Percentiles rank a stretch among this genome's conserved stretches.
These are phyloP conservation scores for Diprion similis DNA, from an alignment of 1,140 invertebrate genomes.

Conservation along the genomic window DNA sequence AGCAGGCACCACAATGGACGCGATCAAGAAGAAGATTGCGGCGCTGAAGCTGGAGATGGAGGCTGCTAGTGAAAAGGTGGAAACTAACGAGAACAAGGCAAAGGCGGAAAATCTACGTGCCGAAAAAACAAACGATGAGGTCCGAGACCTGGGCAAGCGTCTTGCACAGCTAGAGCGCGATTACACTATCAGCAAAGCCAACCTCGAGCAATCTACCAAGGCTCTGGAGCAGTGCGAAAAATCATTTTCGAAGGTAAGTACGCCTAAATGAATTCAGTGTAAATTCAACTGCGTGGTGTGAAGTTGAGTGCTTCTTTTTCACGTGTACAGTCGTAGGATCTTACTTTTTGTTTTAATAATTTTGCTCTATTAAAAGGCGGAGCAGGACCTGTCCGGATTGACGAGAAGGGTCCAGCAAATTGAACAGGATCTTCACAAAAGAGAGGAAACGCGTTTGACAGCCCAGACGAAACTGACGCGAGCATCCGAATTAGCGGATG, in stretches of 20 bases:
- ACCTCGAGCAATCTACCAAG: conserved; percentile 67
- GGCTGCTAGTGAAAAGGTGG: conserved; percentile 77
- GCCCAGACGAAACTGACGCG: conserved; percentile 78
- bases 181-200: conserved; percentile 69
- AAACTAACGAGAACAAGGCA: conserved; percentile 75
- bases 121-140: conserved; percentile 75
- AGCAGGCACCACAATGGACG: conserved; percentile 70
- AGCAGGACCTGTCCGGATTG: conserved; percentile 77
- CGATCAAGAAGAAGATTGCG: conserved; percentile 89
- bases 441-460: conserved; percentile 76
- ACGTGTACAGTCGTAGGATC: conserved; percentile 6
- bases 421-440: conserved; percentile 79
- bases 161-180: conserved; percentile 74
- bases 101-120: conserved; percentile 73
- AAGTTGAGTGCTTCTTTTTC: neutral
- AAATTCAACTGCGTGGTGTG: too few relatives aligned
- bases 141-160: conserved; percentile 74
- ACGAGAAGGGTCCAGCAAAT: conserved; percentile 81
- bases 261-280: neutral
- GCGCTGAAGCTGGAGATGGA: conserved; percentile 85
- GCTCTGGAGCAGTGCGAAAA: conserved; percentile 79
- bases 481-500: conserved; percentile 82
- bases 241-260: conserved; percentile 57
- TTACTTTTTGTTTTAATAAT: neutral
- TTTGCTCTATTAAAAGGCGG: conserved; percentile 66